Evolutionary conservation across 2,113 vertebrate species (phyloP), one percentile per base, ranked within the genome.

Genomic region (Polypterus senegalus): DNA sequence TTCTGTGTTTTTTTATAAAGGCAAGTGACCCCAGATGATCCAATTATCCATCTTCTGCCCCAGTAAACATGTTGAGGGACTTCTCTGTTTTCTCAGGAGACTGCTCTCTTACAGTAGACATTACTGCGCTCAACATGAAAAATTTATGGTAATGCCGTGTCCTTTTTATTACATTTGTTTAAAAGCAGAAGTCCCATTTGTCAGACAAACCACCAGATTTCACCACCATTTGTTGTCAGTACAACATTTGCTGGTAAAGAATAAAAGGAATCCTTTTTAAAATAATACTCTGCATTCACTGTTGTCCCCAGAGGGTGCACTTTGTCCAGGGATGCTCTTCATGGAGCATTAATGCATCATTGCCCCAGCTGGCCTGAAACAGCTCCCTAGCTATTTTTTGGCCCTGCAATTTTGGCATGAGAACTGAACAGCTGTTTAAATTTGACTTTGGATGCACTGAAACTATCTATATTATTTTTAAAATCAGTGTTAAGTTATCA

Each of bases 201-300:
- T 27, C 46, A 3, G 9, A 54, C n/a, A 54, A 58, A 53, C 48
- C 56, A 57, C 64, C 67, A 73, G 76, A 81, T 79, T 80, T 79
- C 80, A 79, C 76, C 65, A 59, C 64, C 44, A 66, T 65, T 62
- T 75, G 73, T 73, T 67, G 71, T 66, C 49, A 71, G 70, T 70
- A 69, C 73, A 69, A 79, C 79, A 69, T 66, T 27, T 69, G 68
- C 69, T 78, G 76, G 67, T 79, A 83, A 79, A 74, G 80, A 84
- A 81, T 77, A 74, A 80, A 79, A 77, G 77, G 72, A 60, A 62
- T 74, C 75, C 65, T 78, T 82, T 80, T 84, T 78, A 82, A 27
- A 79, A 79, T 76, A 66, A 66, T 77, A 73, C 76, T 73, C 74
- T 70, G 76, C 79, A 78, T 75, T 73, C 65, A 47, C 46, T 52